Evolutionary conservation across 2,888 invertebrate species (phyloP), one percentile per base, ranked within the genome.

Genomic region (Epistrophe eligans): DNA sequence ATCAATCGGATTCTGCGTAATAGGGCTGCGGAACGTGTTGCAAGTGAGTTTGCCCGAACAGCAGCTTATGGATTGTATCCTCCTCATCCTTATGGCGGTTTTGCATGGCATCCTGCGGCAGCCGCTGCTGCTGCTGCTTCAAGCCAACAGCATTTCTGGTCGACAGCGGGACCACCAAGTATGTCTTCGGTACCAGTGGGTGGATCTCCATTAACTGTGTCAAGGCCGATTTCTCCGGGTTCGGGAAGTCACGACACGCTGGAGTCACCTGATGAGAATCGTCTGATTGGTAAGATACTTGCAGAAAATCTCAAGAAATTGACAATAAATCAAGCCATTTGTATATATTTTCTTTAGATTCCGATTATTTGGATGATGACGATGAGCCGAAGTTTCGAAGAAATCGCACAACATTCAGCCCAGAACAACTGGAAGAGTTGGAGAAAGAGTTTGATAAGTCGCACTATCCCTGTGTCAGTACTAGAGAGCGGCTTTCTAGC

Each of bases 1-100:
- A 99, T 99, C 92, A 99, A 99, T 93, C 95, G 99, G 90, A 99
- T 99, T 91, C 94, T 99, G 73, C 94, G 99, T 89, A 99, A 99
- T 92, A 95, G 99, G 10, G 99, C 99, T 0, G 99, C 99, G 0
- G 99, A 99, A 92, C 94, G 99, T 19, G 99, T 99, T 0, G 98
- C 99, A 0, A 98, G 97, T 2, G 99, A 99, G 93, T 98, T 99
- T 90, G 98, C 98, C 0, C 94, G 98, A 17, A 98, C 98, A 0
- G 97, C 98, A 0, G 98, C 98, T 15, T 98, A 98, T 91, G 97
- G 97, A 0, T 93, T 97, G 6, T 97, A 97, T 92, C 96, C 96
- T 15, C 96, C 96, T 10, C 96, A 96, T 89, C 92, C 92, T 19
- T 95, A 95, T 90, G 95, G 95, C 50, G 94, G 94, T 71, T 93